Percentiles rank a stretch among this genome's conserved stretches.
phyloP scores from a whole-genome alignment of 37 sponge, comb jelly and placozoan genomes.

The Trichoplax adhaerens region DNA sequence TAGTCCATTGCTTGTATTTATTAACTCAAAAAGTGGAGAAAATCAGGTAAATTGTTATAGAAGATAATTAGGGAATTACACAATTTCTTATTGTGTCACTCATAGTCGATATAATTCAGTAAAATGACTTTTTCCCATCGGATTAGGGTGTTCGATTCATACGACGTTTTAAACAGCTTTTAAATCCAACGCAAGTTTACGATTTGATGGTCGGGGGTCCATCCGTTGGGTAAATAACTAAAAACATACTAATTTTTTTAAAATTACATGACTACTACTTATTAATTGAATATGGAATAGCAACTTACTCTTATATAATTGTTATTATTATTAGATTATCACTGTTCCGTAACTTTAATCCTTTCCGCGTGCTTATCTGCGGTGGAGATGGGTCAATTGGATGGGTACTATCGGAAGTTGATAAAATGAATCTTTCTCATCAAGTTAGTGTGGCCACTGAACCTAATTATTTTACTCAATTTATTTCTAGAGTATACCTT shows the following conservation, averaged over 20 bases:
- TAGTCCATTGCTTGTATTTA: constrained; percentile 63
- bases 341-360: constrained; percentile 60
- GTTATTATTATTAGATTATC: constrained; percentile 26
- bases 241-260: neutral
- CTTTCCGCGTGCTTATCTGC: constrained; percentile 63
- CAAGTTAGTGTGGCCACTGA: constrained; percentile 21
- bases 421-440: constrained; percentile 58
- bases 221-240: constrained; percentile 43
- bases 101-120: neutral
- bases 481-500: too few species aligned
- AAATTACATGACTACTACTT: neutral
- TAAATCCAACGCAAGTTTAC: constrained; percentile 88
- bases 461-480: too few species aligned
- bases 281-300: neutral
- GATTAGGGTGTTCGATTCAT: constrained; percentile 70
- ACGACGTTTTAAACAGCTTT: constrained; percentile 60
- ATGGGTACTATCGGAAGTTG: constrained; percentile 82
- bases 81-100: neutral
- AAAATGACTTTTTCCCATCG: neutral
- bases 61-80: neutral
- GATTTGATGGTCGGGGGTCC: constrained; percentile 76
- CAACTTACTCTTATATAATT: neutral
- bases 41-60: constrained; percentile 32
- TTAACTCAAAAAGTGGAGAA: constrained; percentile 92
- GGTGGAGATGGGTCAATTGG: constrained; percentile 96